These are phyloP conservation scores for Salminus brasiliensis DNA, from an alignment of 2,113 vertebrate genomes.

Conservation along the genomic window DNA sequence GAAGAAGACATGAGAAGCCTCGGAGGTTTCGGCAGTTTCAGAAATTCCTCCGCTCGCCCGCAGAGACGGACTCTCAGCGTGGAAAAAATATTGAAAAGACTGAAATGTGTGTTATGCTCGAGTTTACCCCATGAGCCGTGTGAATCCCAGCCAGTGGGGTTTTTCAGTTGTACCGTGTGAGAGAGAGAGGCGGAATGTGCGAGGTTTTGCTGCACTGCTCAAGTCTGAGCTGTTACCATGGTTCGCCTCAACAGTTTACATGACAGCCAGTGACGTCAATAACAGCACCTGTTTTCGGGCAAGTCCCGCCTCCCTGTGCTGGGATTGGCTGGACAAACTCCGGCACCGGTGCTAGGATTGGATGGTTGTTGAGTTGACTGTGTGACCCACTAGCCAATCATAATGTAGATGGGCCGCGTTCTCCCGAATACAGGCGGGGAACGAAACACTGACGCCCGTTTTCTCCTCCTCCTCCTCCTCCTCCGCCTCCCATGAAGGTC, in stretches of 20 bases:
- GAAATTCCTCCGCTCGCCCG: not conserved
- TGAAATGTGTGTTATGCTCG: not conserved
- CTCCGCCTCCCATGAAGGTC: not conserved
- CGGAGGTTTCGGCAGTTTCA: conserved; percentile 17
- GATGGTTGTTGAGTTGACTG: not conserved
- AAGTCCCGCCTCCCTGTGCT: not conserved
- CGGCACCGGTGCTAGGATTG: not conserved
- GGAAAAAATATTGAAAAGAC: not conserved
- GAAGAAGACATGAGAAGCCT: conserved; percentile 19
- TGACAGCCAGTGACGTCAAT: conserved; percentile 63
- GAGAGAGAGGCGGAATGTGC: not conserved
- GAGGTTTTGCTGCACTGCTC: conserved; percentile 52
- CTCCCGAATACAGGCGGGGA: not conserved
- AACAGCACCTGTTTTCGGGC: conserved; percentile 30
- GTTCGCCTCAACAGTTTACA: conserved; percentile 78
- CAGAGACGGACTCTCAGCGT: conserved; percentile 9
- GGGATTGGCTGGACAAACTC: not conserved
- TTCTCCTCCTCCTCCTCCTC: not conserved
- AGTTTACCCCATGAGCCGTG: too few relatives aligned
- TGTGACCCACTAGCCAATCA: not conserved
- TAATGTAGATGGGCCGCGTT: not conserved
- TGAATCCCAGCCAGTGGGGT: not conserved
- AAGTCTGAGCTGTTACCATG: conserved; percentile 77
- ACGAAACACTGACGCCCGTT: not conserved
- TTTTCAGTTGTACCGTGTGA: conserved; percentile 13